Evolutionary conservation across 2,113 vertebrate species (phyloP).

Genomic region (Embiotoca jacksoni): DNA sequence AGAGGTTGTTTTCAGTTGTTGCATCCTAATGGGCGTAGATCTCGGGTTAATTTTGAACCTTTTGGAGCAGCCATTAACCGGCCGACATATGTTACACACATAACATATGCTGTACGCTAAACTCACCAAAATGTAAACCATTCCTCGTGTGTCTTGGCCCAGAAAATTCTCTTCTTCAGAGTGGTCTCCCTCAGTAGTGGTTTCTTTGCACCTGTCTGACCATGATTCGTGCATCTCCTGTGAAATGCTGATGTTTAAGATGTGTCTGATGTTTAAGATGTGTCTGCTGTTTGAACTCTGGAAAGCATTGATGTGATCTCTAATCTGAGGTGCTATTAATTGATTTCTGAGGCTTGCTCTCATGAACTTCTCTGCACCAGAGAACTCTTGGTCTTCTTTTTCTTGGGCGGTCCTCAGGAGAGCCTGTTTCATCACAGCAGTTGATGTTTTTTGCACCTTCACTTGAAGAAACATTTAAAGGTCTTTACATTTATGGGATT

Average conservation of each 20-base stretch:
- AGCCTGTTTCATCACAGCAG: not conserved
- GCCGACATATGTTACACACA: no score
- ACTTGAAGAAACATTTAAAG: not conserved
- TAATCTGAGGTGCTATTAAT: not conserved
- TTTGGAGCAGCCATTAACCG: no score
- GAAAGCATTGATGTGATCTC: not conserved
- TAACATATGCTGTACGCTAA: no score
- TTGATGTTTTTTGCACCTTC: not conserved
- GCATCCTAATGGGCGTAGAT: no score
- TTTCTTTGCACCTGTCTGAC: not conserved
- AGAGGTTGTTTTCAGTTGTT: no score
- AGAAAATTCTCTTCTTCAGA: not conserved
- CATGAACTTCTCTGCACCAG: not conserved
- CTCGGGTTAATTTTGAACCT: no score
- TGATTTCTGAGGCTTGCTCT: slow-evolving; percentile 7
- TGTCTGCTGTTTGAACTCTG: not conserved
- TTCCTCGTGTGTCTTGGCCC: not conserved
- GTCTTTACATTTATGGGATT: no score
- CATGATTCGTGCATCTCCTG: not conserved
- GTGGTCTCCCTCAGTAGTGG: not conserved
- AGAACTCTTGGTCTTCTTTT: slow-evolving; percentile 1
- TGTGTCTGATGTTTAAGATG: not conserved
- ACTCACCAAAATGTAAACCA: not conserved
- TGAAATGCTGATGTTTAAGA: not conserved
- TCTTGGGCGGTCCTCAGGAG: not conserved